phyloP scores from a whole-genome alignment of 37 sponge, comb jelly and placozoan genomes.

The Bolinopsis microptera region DNA sequence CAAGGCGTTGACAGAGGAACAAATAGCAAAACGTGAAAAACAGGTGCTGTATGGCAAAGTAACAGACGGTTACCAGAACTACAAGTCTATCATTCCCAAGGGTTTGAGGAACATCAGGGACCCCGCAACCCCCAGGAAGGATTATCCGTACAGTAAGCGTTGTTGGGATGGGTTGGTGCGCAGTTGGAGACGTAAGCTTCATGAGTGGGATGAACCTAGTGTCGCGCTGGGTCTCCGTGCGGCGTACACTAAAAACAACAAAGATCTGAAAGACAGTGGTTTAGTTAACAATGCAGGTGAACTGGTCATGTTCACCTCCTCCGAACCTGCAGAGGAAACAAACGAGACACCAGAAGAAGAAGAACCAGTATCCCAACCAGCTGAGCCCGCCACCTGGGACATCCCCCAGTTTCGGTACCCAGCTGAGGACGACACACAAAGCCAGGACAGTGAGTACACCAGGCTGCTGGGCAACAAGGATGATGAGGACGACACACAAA shows the following conservation, averaged over 20 bases:
- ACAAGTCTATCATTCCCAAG: slow-evolving; percentile 38
- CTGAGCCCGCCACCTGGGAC: neutral
- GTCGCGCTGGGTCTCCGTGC: neutral
- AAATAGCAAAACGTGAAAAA: slow-evolving; percentile 18
- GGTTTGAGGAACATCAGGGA: neutral
- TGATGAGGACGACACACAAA: neutral
- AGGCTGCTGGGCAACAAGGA: neutral
- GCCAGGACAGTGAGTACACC: slow-evolving; percentile 19
- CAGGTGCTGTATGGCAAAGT: slow-evolving; percentile 41
- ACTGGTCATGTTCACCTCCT: neutral
- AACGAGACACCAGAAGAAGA: neutral
- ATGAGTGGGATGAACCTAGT: slow-evolving; percentile 32
- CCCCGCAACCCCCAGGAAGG: neutral
- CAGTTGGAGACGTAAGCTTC: neutral
- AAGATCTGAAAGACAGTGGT: neutral
- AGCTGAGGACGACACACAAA: neutral
- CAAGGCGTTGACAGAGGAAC: slow-evolving; percentile 1
- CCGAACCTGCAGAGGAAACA: neutral
- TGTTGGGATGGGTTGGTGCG: slow-evolving; percentile 12
- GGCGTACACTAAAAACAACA: slow-evolving; percentile 34
- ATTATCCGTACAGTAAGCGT: slow-evolving; percentile 51
- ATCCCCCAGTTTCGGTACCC: neutral
- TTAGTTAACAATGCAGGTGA: neutral
- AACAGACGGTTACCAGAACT: slow-evolving; percentile 50
- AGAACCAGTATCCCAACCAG: neutral